These are phyloP conservation scores for Selene dorsalis DNA, from an alignment of 2,797 vertebrate species.

Conservation along the genomic window DNA sequence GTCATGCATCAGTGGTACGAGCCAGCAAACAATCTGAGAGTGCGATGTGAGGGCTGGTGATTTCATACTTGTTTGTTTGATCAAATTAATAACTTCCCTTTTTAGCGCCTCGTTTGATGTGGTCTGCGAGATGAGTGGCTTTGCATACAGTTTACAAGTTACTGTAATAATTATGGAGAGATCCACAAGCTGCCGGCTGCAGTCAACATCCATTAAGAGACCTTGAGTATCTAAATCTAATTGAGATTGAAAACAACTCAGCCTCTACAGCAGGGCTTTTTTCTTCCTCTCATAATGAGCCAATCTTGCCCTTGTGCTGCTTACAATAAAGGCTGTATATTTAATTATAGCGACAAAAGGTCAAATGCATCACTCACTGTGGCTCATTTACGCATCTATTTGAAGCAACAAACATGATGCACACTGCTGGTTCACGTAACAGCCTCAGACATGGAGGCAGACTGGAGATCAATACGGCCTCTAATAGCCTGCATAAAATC, in stretches of 20 bases:
- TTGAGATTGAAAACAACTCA: not conserved
- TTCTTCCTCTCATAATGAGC: not conserved
- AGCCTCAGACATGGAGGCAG: slow-evolving; percentile 1
- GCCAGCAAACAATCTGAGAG: slow-evolving; percentile 67
- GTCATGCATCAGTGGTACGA: slow-evolving; percentile 76
- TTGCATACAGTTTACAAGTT: slow-evolving; percentile 34
- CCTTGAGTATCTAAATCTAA: slow-evolving; percentile 4
- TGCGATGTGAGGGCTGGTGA: slow-evolving; percentile 59
- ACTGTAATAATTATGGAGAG: slow-evolving; percentile 22
- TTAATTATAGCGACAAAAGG: slow-evolving; percentile 40
- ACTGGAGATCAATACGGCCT: slow-evolving; percentile 44
- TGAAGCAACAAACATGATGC: slow-evolving; percentile 36
- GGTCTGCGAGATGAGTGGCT: slow-evolving; percentile 28
- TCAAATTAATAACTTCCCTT: slow-evolving; percentile 65
- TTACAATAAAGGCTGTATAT: slow-evolving; percentile 23
- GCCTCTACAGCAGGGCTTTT: not conserved
- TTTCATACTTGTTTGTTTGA: slow-evolving; percentile 62
- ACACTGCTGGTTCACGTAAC: slow-evolving; percentile 19
- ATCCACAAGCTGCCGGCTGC: slow-evolving; percentile 3
- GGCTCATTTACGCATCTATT: slow-evolving; percentile 52
- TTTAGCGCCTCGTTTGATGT: slow-evolving; percentile 63
- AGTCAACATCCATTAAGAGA: not conserved
- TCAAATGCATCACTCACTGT: slow-evolving; percentile 34
- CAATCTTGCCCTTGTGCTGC: not conserved
- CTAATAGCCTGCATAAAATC: slow-evolving; percentile 47